A percentile compares a stretch with the other conserved stretches of the same genome.
phyloP scores from a whole-genome alignment of 1,140 invertebrate species.

The Calycopis cecrops region DNA sequence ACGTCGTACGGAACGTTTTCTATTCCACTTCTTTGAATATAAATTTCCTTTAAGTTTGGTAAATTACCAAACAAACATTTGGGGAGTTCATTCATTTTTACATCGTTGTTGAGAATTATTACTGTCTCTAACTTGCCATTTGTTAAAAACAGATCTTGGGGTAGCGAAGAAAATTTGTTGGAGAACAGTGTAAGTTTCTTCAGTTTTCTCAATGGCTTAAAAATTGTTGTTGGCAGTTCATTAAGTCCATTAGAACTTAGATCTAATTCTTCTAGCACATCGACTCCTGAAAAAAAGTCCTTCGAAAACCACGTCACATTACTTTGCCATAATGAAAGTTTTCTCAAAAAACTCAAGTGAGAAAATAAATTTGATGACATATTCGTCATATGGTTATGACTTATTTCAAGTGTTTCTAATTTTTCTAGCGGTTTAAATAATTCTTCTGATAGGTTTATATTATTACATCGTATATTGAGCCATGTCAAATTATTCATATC shows the following conservation, averaged over 20 bases:
- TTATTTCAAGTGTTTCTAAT: slow-evolving; percentile 78
- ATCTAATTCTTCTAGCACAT: slow-evolving; percentile 77
- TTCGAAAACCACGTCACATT: slow-evolving; percentile 75
- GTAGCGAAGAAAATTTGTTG: slow-evolving; percentile 78
- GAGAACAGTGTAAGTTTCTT: slow-evolving; percentile 76
- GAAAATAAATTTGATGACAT: slow-evolving; percentile 77
- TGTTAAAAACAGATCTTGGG: slow-evolving; percentile 75
- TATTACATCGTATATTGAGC: slow-evolving; percentile 78
- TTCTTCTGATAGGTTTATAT: slow-evolving; percentile 74
- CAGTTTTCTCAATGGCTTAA: slow-evolving; percentile 76
- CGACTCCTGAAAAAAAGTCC: slow-evolving; percentile 76
- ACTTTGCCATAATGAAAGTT: slow-evolving; percentile 80
- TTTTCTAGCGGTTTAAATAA: slow-evolving; percentile 74
- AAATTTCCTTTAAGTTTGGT: slow-evolving; percentile 69
- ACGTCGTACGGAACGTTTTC: slow-evolving; percentile 74
- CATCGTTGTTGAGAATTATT: slow-evolving; percentile 75
- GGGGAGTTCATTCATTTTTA: slow-evolving; percentile 74
- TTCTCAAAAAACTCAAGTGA: slow-evolving; percentile 74
- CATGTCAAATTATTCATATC: slow-evolving; percentile 76
- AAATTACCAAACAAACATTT: slow-evolving; percentile 75
- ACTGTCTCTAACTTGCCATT: slow-evolving; percentile 74
- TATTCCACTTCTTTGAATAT: slow-evolving; percentile 70
- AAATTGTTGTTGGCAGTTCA: slow-evolving; percentile 75
- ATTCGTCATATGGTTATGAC: slow-evolving; percentile 76
- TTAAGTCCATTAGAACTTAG: slow-evolving; percentile 78